Percentiles rank a stretch among this genome's conserved stretches.
Evolutionary conservation across 2,113 vertebrate species (phyloP).

Genomic region (Plectropomus leopardus): DNA sequence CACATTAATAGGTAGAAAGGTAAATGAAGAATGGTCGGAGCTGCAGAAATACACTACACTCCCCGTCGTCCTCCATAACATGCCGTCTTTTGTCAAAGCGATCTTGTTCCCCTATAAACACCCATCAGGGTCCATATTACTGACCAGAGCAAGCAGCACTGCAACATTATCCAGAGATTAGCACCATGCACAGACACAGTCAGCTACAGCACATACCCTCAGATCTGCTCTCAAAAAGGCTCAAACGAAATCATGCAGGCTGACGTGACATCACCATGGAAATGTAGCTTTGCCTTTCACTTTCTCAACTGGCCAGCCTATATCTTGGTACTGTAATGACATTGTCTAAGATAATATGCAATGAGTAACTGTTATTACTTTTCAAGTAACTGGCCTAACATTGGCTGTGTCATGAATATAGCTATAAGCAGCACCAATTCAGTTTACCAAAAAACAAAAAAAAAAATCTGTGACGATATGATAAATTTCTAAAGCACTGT

Average conservation of each 20-base stretch:
- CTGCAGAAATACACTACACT: not conserved
- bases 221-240: slow-evolving; percentile 46
- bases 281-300: slow-evolving; percentile 2
- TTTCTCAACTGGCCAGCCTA: not conserved
- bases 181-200: slow-evolving; percentile 35
- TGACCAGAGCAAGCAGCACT: slow-evolving; percentile 24
- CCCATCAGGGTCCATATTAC: slow-evolving; percentile 7
- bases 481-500: not conserved
- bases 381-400: not conserved
- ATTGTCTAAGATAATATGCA: not conserved
- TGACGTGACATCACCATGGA: slow-evolving; percentile 35
- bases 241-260: slow-evolving; percentile 40
- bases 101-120: slow-evolving; percentile 49
- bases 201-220: not conserved
- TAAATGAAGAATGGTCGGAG: not conserved
- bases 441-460: not conserved
- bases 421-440: not conserved
- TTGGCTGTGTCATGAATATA: not conserved
- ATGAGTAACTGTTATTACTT: not conserved
- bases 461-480: not conserved
- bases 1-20: not conserved
- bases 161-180: slow-evolving; percentile 63
- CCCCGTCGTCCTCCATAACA: not conserved
- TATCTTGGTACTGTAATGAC: not conserved
- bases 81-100: not conserved